Percentiles rank a stretch among this genome's conserved stretches.
These are phyloP conservation scores for Saccopteryx leptura DNA, from an alignment of 2,113 vertebrate genomes.

Conservation along the genomic window DNA sequence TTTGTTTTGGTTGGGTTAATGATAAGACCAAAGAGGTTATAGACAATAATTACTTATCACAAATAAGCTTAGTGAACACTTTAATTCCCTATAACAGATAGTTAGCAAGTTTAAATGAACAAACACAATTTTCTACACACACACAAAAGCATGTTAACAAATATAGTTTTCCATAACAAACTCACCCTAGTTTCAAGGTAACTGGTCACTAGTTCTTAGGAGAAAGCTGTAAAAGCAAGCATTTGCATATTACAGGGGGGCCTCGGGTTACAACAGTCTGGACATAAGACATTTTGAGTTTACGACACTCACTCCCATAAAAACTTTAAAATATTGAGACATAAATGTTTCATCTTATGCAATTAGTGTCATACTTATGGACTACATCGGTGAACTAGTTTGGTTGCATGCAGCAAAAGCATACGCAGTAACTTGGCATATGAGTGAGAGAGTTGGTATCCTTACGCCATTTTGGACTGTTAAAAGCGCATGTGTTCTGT, in stretches of 20 bases:
- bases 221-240: background rate
- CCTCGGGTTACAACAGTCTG: no score
- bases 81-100: background rate
- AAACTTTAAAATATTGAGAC: no score
- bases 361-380: no score
- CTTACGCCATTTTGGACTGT: no score
- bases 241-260: background rate
- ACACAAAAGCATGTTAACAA: background rate
- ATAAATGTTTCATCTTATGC: no score
- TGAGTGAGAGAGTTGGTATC: no score
- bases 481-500: no score
- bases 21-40: background rate
- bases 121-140: background rate
- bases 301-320: no score
- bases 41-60: background rate
- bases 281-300: no score
- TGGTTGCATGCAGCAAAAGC: no score
- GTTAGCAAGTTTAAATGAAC: background rate
- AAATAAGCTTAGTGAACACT: background rate
- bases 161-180: background rate
- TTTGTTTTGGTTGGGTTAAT: background rate
- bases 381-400: no score
- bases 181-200: background rate
- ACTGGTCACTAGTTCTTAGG: background rate
- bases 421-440: no score